A percentile compares a stretch with the other conserved stretches of the same genome.
Evolutionary conservation across 2,888 invertebrate species (phyloP).

Genomic region (Cephonodes hylas): DNA sequence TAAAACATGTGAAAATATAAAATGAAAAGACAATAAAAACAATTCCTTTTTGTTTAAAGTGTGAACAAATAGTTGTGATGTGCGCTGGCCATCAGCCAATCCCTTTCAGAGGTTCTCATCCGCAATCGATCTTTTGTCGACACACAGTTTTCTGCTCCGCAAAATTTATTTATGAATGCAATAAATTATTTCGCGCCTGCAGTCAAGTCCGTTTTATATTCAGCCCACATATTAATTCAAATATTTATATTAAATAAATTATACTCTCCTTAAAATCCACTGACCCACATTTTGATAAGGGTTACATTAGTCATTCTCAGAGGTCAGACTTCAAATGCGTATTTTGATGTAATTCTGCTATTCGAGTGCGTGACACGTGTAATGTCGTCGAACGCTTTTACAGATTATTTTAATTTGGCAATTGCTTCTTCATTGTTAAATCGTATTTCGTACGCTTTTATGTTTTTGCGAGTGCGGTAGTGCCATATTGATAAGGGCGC

Average conservation of each 20-base stretch:
- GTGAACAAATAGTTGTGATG: neutral
- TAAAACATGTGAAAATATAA: too few relatives aligned
- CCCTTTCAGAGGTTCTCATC: neutral
- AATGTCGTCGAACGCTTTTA: neutral
- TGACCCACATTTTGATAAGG: too few relatives aligned
- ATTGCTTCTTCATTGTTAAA: neutral
- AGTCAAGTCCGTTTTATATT: neutral
- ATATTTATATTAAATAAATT: too few relatives aligned
- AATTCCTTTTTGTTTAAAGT: neutral
- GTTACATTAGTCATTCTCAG: too few relatives aligned
- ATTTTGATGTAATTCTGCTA: neutral
- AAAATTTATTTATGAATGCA: neutral
- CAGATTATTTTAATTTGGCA: neutral
- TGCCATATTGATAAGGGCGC: conserved; percentile 45
- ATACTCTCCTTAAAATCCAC: too few relatives aligned
- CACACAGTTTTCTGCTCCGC: neutral
- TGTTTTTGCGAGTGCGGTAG: neutral
- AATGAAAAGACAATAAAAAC: neutral
- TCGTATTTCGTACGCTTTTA: neutral
- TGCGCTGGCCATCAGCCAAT: conserved; percentile 8
- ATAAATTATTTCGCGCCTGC: neutral
- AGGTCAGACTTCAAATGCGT: too few relatives aligned
- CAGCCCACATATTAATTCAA: neutral
- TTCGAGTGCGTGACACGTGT: neutral
- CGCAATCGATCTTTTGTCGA: conserved; percentile 4